Percentiles rank a stretch among this genome's conserved stretches.
These are phyloP conservation scores for Pasiphila rectangulata DNA, from an alignment of 2,888 invertebrate species.

Conservation along the genomic window DNA sequence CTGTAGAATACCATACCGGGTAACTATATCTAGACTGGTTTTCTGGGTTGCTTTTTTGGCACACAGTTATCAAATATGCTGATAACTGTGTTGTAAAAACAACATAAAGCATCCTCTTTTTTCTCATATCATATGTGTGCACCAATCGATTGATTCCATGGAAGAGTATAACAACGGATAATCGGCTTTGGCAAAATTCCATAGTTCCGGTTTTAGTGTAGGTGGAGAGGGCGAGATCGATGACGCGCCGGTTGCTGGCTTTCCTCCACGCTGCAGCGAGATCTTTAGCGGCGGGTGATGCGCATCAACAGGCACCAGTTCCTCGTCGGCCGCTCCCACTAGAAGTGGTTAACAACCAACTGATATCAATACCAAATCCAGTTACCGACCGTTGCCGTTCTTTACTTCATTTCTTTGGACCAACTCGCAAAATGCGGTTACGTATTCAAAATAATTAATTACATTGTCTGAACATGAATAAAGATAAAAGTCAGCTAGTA, in stretches of 20 bases:
- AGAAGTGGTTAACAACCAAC: neutral
- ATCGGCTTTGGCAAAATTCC: conserved; percentile 1
- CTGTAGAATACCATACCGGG: neutral
- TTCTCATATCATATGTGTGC: neutral
- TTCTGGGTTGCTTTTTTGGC: neutral
- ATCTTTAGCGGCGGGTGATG: conserved; percentile 14
- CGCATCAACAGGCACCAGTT: conserved; percentile 5
- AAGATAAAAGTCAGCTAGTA: conserved; percentile 9
- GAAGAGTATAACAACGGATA: neutral
- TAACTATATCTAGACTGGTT: neutral
- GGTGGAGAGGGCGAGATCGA: neutral
- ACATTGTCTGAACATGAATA: conserved; percentile 19
- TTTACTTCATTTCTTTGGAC: conserved; percentile 12
- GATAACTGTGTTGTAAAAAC: neutral
- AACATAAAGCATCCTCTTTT: neutral
- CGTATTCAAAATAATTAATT: conserved; percentile 13
- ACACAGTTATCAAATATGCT: neutral
- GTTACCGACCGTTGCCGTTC: conserved; percentile 8
- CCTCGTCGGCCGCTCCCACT: conserved; percentile 8
- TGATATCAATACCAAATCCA: conserved; percentile 11
- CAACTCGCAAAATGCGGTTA: conserved; percentile 11
- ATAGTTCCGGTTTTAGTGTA: neutral
- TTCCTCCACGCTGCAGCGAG: neutral
- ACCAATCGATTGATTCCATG: neutral
- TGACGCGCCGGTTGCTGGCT: too few species aligned